Percentiles rank a stretch among this genome's conserved stretches.
These are phyloP conservation scores for Harpegnathos saltator DNA, from an alignment of 1,140 invertebrate genomes.

Conservation along the genomic window DNA sequence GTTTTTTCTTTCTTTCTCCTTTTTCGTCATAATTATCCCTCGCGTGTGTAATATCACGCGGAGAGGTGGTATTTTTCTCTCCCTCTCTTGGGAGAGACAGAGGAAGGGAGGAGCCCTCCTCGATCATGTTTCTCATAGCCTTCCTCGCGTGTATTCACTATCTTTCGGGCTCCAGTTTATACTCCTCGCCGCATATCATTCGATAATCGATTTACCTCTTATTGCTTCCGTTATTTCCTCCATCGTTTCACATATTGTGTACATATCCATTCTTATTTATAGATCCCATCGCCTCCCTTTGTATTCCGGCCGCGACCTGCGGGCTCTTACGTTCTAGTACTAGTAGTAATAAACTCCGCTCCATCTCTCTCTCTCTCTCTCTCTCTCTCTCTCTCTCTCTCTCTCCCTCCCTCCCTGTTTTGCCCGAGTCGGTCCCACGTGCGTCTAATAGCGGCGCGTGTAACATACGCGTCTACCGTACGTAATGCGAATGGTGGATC, in stretches of 20 bases:
- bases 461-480: constrained; percentile 53
- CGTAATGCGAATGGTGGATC: constrained; percentile 51
- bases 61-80: too few species aligned
- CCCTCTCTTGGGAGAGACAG: too few species aligned
- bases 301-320: constrained; percentile 7
- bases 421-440: constrained; percentile 35
- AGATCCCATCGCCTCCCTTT: neutral
- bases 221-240: neutral
- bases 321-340: constrained; percentile 15
- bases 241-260: neutral
- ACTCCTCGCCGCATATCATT: neutral
- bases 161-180: neutral
- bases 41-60: too few species aligned
- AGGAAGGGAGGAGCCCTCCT: too few species aligned
- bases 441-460: constrained; percentile 48
- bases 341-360: constrained; percentile 46
- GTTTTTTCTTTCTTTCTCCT: too few species aligned
- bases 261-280: constrained; percentile 17
- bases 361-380: constrained; percentile 26
- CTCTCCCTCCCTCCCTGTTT: constrained; percentile 1
- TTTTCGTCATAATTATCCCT: too few species aligned
- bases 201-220: neutral
- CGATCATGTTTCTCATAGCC: too few species aligned
- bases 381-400: too few species aligned
- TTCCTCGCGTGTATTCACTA: too few species aligned